These are phyloP conservation scores for Digitonthophagus gazella DNA, from an alignment of 2,888 invertebrate species.

Conservation along the genomic window DNA sequence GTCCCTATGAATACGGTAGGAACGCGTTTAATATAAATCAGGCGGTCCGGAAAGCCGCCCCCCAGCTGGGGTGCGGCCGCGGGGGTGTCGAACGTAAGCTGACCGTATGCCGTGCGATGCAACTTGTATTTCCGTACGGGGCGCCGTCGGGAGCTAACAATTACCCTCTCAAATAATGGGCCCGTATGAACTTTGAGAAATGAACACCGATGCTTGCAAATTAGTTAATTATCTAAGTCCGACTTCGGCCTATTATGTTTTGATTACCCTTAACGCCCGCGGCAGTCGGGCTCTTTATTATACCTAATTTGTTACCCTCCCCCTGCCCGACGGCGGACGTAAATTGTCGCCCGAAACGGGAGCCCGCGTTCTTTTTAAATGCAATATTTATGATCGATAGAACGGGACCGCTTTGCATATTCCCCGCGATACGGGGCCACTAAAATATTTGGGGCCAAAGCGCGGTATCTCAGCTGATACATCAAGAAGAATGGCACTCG, in stretches of 20 bases:
- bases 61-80: constrained; percentile 18
- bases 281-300: constrained; percentile 42
- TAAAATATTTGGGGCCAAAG: constrained; percentile 40
- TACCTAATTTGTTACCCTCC: constrained; percentile 39
- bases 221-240: constrained; percentile 51
- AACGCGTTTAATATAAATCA: constrained; percentile 24
- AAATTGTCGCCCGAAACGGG: background rate
- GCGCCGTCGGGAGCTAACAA: constrained; percentile 34
- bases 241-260: constrained; percentile 45
- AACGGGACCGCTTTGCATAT: constrained; percentile 13
- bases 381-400: constrained; percentile 18
- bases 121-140: constrained; percentile 27
- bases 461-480: constrained; percentile 43
- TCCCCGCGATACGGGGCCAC: constrained; percentile 36
- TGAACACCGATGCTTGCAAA: constrained; percentile 48
- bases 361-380: constrained; percentile 3
- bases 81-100: constrained; percentile 28
- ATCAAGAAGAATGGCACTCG: constrained; percentile 44
- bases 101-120: constrained; percentile 29
- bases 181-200: constrained; percentile 53
- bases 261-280: constrained; percentile 40
- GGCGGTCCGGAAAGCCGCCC: constrained; percentile 10
- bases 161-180: constrained; percentile 48
- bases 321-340: background rate
- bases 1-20: constrained; percentile 21